Base-by-base conservation (phyloP, 2,888 invertebrate genomes). In the Eledona agricola region DNA sequence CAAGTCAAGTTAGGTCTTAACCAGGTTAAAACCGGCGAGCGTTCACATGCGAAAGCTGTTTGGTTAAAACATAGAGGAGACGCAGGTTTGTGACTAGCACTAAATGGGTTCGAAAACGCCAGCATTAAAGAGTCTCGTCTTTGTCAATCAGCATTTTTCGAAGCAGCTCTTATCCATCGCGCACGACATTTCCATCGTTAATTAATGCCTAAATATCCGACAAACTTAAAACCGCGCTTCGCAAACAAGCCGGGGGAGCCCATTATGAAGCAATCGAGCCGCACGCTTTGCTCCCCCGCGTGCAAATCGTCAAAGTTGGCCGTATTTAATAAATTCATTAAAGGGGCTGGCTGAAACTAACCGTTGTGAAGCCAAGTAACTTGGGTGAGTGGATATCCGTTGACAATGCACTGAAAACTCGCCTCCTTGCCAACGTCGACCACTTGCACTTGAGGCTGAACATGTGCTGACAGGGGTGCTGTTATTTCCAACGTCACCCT, bases 401-500 rank as follows among this genome's bases (percentile, higher is more conserved):
- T 85, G 43, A 90, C 84, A 71, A 89, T 88, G 77, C 96, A 96
- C 73, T 92, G 90, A 73, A 96, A 90, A 69, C 83, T 85, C 34
- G 92, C 88, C 70, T 90, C 87, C 69, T 89, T 87, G 54, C 91
- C 93, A 55, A 89, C 85, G 76, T 94, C 95, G 51, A 92, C 87
- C 58, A 90, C 87, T 73, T 87, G 81, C 57, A 83, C 80, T 76
- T 87, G 87, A 58, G 89, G 90, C 79, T 90, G 86, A 62, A 93
- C 84, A 76, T 88, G 88, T 65, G 88, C 89, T 64, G 88, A 86
- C 70, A 92, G 79, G 47, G 91, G 87, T 67, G 90, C 91, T 74
- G 88, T 89, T 54, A 93, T 88, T 62, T 85, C 84, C 56, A 93
- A 79, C 9, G 87, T 85, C 63, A 90, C 87, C 69, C 88, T 84